A percentile compares a stretch with the other conserved stretches of the same genome.
These are phyloP conservation scores for Acyrthosiphon pisum DNA, from an alignment of 1,140 invertebrate species.

Conservation along the genomic window DNA sequence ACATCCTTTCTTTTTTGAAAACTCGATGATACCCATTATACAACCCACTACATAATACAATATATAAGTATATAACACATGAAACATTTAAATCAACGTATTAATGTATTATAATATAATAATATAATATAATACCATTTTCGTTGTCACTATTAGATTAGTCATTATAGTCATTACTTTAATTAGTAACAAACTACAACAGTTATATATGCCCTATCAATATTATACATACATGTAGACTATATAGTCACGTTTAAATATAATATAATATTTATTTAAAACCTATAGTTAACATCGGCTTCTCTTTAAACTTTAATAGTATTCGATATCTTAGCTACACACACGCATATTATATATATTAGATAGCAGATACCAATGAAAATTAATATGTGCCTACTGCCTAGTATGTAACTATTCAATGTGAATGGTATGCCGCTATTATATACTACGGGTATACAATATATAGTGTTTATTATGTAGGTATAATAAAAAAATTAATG, in stretches of 20 bases:
- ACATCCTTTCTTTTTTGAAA: background rate
- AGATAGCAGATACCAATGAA: background rate
- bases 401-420: conserved; percentile 13
- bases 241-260: background rate
- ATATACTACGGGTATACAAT: background rate
- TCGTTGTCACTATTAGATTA: background rate
- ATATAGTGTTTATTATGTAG: background rate
- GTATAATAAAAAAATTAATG: background rate
- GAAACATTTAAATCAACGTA: background rate
- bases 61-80: no score
- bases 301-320: background rate
- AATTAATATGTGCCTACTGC: background rate
- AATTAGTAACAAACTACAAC: background rate
- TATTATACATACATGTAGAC: background rate
- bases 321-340: conserved; percentile 1
- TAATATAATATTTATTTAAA: conserved; percentile 8
- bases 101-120: background rate
- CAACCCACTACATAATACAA: background rate
- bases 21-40: background rate
- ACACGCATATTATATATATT: background rate
- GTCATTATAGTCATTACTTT: background rate
- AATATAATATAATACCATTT: conserved; percentile 14
- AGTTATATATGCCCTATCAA: background rate
- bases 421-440: conserved; percentile 25
- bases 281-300: background rate